Evolutionary conservation across 2,888 invertebrate genomes (phyloP).

Genomic region (Neoascia interrupta): DNA sequence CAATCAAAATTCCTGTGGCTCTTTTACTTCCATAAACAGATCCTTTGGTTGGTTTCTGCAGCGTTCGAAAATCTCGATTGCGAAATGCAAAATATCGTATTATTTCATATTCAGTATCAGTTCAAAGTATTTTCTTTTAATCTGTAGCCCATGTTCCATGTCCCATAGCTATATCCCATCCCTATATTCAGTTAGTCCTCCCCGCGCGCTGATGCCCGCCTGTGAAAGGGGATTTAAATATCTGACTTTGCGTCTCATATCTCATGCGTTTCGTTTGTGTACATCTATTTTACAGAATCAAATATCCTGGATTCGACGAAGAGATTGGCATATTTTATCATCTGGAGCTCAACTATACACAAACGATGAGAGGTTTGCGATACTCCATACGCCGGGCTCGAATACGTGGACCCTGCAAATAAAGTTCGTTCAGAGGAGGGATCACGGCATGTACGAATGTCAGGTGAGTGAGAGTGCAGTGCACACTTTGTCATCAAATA

Average conservation of each 20-base stretch:
- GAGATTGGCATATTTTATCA: conserved; percentile 96
- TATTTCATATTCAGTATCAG: conserved; percentile 2
- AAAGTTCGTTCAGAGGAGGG: conserved; percentile 95
- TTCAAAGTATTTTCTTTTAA: conserved; percentile 13
- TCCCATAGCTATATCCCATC: neutral
- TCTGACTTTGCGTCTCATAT: conserved; percentile 30
- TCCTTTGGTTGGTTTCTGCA: no score
- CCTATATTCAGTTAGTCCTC: neutral
- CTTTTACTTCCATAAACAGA: no score
- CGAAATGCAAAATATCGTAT: conserved; percentile 7
- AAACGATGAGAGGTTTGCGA: conserved; percentile 91
- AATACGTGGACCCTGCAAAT: conserved; percentile 97
- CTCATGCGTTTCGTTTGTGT: conserved; percentile 37
- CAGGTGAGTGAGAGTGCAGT: conserved; percentile 87
- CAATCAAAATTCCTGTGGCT: no score
- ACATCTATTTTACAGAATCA: conserved; percentile 81
- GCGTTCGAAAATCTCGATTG: no score
- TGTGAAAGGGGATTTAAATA: conserved; percentile 23
- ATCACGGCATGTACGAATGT: conserved; percentile 96
- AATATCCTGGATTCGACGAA: conserved; percentile 94
- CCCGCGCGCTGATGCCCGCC: no score
- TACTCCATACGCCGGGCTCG: conserved; percentile 91
- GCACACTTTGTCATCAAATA: conserved; percentile 56
- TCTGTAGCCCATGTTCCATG: neutral
- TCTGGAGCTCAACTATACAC: conserved; percentile 94